Evolutionary conservation across 2,113 vertebrate genomes (phyloP).

Genomic region (Dipodomys stephensi): DNA sequence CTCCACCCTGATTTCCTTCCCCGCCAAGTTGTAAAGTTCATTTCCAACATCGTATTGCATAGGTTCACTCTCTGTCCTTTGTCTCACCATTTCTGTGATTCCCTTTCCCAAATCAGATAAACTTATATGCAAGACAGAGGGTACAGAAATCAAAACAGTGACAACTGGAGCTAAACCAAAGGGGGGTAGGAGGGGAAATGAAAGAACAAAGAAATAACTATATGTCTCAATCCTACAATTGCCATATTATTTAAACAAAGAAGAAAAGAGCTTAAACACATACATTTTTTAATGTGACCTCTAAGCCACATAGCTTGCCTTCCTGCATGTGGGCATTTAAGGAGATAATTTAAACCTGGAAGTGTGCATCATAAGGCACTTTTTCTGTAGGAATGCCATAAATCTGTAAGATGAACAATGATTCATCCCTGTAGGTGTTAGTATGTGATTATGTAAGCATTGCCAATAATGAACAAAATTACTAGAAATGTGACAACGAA

Average conservation of each 20-base stretch:
- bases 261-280: slow-evolving; percentile 27
- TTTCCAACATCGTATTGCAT: too few species aligned
- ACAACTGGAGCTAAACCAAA: too few species aligned
- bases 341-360: slow-evolving; percentile 69
- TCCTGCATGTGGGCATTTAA: slow-evolving; percentile 46
- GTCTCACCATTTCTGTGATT: too few species aligned
- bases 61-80: too few species aligned
- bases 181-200: too few species aligned
- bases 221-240: slow-evolving; percentile 44
- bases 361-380: slow-evolving; percentile 47
- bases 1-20: too few species aligned
- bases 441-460: slow-evolving; percentile 30
- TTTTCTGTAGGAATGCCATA: slow-evolving; percentile 60
- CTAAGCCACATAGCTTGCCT: slow-evolving; percentile 39
- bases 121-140: too few species aligned
- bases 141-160: too few species aligned
- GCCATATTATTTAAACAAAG: slow-evolving; percentile 74
- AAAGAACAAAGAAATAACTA: too few species aligned
- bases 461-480: slow-evolving; percentile 65
- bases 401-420: slow-evolving; percentile 75
- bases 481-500: slow-evolving; percentile 65
- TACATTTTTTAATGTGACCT: slow-evolving; percentile 77
- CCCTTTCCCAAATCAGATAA: too few species aligned
- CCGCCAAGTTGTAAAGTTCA: too few species aligned
- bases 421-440: slow-evolving; percentile 75